Base-by-base conservation (phyloP, 2,888 invertebrate genomes). In the Agrotis segetum region DNA sequence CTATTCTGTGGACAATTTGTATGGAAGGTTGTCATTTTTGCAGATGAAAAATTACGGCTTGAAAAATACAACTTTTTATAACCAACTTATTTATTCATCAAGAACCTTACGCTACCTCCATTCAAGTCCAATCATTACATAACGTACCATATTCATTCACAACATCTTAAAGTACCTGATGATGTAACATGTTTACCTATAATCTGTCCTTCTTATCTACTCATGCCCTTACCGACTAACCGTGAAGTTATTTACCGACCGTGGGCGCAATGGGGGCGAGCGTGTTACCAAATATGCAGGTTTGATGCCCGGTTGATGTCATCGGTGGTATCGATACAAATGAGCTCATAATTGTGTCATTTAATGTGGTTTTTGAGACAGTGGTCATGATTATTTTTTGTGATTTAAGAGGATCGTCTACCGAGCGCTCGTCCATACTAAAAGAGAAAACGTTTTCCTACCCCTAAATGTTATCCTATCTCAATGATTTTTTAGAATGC, bases 291-390 rank as follows among this genome's bases (percentile, higher is more conserved):
- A 88, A 88, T 88, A 89, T 88, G 86, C 82, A 80, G 82, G 85
- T 88, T 89, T 86, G 88, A 88, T 88, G 67, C 86, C 83, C 85
- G 72, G 73, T 77, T 89, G 88, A 89, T 89, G 88, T 89, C 89
- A 89, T 87, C 88, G 58, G 58, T 55, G 47, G n/a, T 83, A 77
- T 73, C 75, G 79, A 77, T 82, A 16, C 29, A 77, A 79, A 85
- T 85, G 85, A 85, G 82, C 82, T 84, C 85, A 85, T 82, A 65
- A 70, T 80, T 56, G 74, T 81, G 80, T 80, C 71, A 80, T 71
- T 77, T 71, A 71, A 13, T 71, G 52, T 19, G 58, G 47, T 55
- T n/a, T n/a, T 19, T 58, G n/a, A 19, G 13, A 6, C 2, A 50
- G 19, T 24, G 19, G 19, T 50, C 49, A 13, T 68, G 16, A 56